Base-by-base conservation (phyloP, 2,888 invertebrate genomes). In the Yponomeuta plumbellus region DNA sequence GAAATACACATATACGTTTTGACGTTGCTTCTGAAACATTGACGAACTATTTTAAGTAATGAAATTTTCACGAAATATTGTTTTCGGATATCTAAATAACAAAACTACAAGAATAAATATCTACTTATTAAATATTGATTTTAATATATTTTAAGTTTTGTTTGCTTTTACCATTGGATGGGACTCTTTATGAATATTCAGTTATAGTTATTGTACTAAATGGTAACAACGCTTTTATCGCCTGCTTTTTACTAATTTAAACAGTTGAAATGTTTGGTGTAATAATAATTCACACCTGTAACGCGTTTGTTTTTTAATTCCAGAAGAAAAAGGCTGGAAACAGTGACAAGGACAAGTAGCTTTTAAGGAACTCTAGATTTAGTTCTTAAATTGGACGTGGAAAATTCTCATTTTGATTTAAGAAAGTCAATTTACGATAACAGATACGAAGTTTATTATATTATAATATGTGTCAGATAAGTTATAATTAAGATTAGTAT, bases 1-100 rank as follows among this genome's bases (percentile, higher is more conserved):
- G 88, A 86, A 83, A 77, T 70, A 84, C 90, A 76, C 81, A 86
- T n/a, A 84, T 90, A 76, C 81, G 86, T n/a, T 90, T 90, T 73
- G 89, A 90, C 71, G 87, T 85, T 64, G 88, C 88, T 10, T 80
- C 89, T 22, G 90, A 90, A 76, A 85, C 86, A 22, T 71, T 85
- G 72, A 69, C 71, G 68, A 73, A 64, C 70, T 70, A 75, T 71
- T 73, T 74, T 75, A 68, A 66, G 70, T 70, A 75, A 74, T 75
- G 74, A 75, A 68, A 66, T 72, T 72, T 71, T 75, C n/a, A 69
- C 70, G 71, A 62, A 69, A 67, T 67, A 62, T 71, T 69, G 69
- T 59, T 6, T 52, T 52, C 17, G 17, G 44, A 17, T 17, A 17
- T 52, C 17, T 17, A 17, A 52, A 52, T 52, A 52, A 52, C 44